Conservation (phyloP, 2,888 invertebrate species). For the Minunthozetes semirufus region DNA sequence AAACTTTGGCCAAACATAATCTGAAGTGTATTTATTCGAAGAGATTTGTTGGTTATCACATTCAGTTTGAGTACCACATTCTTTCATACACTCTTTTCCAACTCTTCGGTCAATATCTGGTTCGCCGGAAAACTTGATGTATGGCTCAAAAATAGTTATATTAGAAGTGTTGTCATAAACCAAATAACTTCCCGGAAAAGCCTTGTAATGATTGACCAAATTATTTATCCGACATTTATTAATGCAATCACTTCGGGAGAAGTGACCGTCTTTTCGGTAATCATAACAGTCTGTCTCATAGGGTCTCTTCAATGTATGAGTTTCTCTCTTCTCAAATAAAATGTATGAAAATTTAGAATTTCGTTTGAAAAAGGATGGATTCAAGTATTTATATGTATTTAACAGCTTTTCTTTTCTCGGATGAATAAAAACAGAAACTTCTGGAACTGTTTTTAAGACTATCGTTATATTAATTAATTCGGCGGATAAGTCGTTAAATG, state of each 20-base stretch:
- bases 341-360: no score
- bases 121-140: no score
- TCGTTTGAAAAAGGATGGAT: no score
- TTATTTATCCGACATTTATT: not conserved
- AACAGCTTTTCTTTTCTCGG: no score
- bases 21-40: no score
- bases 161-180: not conserved
- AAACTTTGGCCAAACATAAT: not conserved
- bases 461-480: no score
- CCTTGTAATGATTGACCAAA: not conserved
- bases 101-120: not conserved
- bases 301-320: not conserved
- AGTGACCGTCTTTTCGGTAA: not conserved
- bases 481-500: not conserved
- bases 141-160: not conserved
- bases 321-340: not conserved
- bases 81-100: not conserved
- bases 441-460: no score
- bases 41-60: no score
- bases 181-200: not conserved
- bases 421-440: no score
- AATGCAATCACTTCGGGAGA: not conserved
- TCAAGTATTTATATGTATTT: no score
- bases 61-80: no score
- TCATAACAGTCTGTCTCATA: not conserved